Conservation (phyloP, 2,113 vertebrate species). For the Todiramphus chloris region DNA sequence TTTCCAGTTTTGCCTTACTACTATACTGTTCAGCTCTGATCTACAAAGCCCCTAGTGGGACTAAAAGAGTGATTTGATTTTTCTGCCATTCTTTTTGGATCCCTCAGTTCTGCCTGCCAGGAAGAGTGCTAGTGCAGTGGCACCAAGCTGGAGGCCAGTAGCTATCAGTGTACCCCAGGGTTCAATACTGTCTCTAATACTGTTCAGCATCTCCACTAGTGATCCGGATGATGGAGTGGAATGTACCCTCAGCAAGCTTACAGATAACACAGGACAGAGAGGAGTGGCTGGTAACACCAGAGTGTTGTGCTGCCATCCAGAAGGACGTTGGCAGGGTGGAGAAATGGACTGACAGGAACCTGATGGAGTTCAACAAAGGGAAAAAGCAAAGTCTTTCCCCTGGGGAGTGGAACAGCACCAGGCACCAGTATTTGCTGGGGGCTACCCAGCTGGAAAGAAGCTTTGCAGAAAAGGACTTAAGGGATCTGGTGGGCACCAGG, state of each 20-base stretch:
- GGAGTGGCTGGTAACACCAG: neutral
- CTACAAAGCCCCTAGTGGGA: neutral
- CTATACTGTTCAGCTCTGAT: neutral
- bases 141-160: neutral
- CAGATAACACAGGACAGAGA: neutral
- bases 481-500: neutral
- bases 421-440: neutral
- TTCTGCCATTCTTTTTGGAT: neutral
- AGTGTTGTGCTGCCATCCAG: neutral
- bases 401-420: neutral
- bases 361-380: neutral
- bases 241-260: neutral
- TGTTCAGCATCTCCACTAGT: neutral
- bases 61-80: neutral
- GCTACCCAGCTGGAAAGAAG: neutral
- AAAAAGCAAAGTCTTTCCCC: neutral
- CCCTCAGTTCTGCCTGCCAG: neutral
- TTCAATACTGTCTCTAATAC: neutral
- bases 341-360: neutral
- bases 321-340: neutral
- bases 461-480: neutral
- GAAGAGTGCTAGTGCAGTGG: neutral
- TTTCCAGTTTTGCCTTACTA: neutral
- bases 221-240: neutral
- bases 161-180: neutral